A percentile compares a stretch with the other conserved stretches of the same genome.
Conservation (phyloP, 2,113 vertebrate species). For the Varanus komodoensis region DNA sequence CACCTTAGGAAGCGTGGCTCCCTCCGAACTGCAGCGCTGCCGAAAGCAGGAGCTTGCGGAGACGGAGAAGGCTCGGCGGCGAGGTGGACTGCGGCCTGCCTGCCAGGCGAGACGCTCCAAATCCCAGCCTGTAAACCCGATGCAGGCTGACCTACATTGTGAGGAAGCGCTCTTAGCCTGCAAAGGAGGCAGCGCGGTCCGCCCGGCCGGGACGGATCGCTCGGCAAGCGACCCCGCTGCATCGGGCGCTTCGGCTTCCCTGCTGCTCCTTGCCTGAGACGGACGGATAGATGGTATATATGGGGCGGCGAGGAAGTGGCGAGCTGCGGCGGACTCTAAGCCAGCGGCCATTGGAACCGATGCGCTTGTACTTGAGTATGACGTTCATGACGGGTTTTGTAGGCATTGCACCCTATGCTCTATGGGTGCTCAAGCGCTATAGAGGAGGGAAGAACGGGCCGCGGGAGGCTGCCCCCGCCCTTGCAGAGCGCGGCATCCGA, state of each 20-base stretch:
- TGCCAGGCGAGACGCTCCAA: background rate
- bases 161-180: background rate
- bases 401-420: background rate
- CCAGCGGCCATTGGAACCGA: background rate
- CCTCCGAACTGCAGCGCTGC: background rate
- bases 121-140: conserved; percentile 8
- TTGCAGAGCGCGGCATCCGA: background rate
- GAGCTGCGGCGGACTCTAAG: background rate
- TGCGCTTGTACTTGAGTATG: too few relatives aligned
- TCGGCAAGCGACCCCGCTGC: too few relatives aligned
- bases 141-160: conserved; percentile 3
- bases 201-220: background rate
- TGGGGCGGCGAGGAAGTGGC: too few relatives aligned
- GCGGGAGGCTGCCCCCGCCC: too few relatives aligned
- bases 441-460: background rate
- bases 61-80: background rate
- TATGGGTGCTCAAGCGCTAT: background rate
- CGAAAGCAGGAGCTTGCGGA: background rate
- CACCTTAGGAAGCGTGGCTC: background rate
- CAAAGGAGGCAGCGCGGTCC: background rate
- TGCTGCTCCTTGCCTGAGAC: background rate
- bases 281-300: too few relatives aligned
- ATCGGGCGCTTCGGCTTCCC: background rate
- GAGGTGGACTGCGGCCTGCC: background rate
- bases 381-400: too few relatives aligned